Evolutionary conservation across 2,888 invertebrate species (phyloP), one percentile per base, ranked within the genome.

Genomic region (Baccha elongata): DNA sequence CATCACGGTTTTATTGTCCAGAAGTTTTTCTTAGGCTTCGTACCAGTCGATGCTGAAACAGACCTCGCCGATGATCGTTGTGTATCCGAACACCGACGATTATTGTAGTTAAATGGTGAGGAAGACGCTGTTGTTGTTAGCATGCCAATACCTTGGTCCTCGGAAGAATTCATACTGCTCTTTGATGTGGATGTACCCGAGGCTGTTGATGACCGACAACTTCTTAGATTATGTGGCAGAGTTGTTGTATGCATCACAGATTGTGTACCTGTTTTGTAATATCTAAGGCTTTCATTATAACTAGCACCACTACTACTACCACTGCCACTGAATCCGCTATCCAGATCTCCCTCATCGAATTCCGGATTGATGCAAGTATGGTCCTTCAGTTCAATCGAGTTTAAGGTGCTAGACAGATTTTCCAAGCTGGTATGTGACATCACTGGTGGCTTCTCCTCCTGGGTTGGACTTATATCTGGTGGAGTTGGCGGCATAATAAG

Each of bases 401-500:
- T 89, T 67, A 91, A 78, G 2, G 91, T 89, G 81, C 87, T 89
- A 60, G 91, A 89, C 13, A 91, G 86, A 84, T 91, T 90, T 86
- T 91, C 91, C 78, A 91, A 85, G 74, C 89, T 90, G 83, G 88
- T 88, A 68, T 89, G 90, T 73, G 89, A 89, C 60, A 89, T 87
- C 88, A 85, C 85, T 68, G 85, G 86, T 72, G 86, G 86, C 29
- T 93, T 69, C 92, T 93, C 90, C 91, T 92, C 85, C 92, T 93
- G 85, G 92, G 93, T 91, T 81, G 90, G 91, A 84, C 89, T 90
- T 3, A 88, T 86, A 44, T 90, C 90, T 2, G 90, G 90, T 74
- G 90, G 91, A 7, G 90, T 90, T n/a, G 94, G 93, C 23, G 97
- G 97, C 97, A 97, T 97, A 85, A 97, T 92, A 94, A 97, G 94